Base-by-base conservation (phyloP, 2,113 vertebrate genomes). In the Microtus pennsylvanicus region DNA sequence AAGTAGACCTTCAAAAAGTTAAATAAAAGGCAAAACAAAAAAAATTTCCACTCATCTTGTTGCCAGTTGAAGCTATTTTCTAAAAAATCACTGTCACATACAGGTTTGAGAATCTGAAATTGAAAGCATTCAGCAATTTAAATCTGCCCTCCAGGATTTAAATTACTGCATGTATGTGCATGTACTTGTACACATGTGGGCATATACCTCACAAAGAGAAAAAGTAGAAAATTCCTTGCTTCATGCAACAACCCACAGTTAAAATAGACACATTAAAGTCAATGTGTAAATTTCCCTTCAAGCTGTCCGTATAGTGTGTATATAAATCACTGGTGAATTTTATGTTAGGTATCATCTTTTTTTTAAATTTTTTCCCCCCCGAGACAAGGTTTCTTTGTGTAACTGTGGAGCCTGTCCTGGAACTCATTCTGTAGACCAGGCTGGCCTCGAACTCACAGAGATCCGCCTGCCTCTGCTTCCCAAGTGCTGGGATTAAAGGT, bases 41-140 rank as follows among this genome's bases (percentile, higher is more conserved):
- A 88, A 81, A 14, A 69, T 5, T 92, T 3, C 52, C 19, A 3
- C 45, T 16, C 90, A 47, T 93, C 75, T n/a, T 3, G 7, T 50
- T 94, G 21, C 21, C 45, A 92, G 9, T 90, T 82, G 85, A 97
- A 94, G 22, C 17, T 74, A 0, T 91, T 94, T 67, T 21, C 28
- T 21, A 45, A 65, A 76, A 76, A 45, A 30, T 61, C 10, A 81
- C 33, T 74, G 35, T 47, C 83, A 11, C 63, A 13, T 77, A 45
- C 24, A 82, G 47, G 10, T 70, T 47, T 58, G 65, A 82, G 52
- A 81, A 30, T 52, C 45, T 81, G 63, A 81, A 80, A 69, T 80
- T 35, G 6, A 47, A 81, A 42, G 67, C 38, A 65, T 80, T 69
- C 9, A 69, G 52, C 5, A 80, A 38, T 69, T 77, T 4, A 26